These are phyloP conservation scores for Campylomormyrus numenius DNA, from an alignment of 2,113 vertebrate species.

Conservation along the genomic window DNA sequence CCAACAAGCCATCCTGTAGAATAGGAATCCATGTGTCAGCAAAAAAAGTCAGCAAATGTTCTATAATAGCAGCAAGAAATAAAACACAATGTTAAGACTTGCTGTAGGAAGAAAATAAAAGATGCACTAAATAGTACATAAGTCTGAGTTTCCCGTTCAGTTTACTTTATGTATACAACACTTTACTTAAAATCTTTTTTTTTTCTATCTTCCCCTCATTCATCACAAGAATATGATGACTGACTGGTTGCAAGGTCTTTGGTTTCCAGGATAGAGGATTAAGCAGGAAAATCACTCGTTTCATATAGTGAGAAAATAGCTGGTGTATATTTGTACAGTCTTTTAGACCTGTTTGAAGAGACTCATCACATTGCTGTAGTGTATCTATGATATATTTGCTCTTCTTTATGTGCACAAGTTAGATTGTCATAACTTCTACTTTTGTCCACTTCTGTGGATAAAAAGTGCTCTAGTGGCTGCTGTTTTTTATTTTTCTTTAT, in stretches of 20 bases:
- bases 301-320: slow-evolving; percentile 79
- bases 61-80: slow-evolving; percentile 37
- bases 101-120: slow-evolving; percentile 27
- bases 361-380: slow-evolving; percentile 76
- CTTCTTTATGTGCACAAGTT: slow-evolving; percentile 85
- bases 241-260: slow-evolving; percentile 58
- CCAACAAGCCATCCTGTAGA: slow-evolving; percentile 50
- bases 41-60: slow-evolving; percentile 30
- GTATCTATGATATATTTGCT: slow-evolving; percentile 78
- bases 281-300: slow-evolving; percentile 54
- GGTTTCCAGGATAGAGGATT: slow-evolving; percentile 38
- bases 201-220: slow-evolving; percentile 30
- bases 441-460: slow-evolving; percentile 85
- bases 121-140: slow-evolving; percentile 48
- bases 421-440: slow-evolving; percentile 84
- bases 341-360: slow-evolving; percentile 92
- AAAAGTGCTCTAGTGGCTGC: slow-evolving; percentile 81
- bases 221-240: slow-evolving; percentile 60
- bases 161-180: slow-evolving; percentile 46
- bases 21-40: slow-evolving; percentile 15
- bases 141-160: slow-evolving; percentile 48
- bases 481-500: slow-evolving; percentile 64
- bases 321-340: slow-evolving; percentile 99
- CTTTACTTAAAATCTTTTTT: slow-evolving; percentile 44
- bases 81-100: slow-evolving; percentile 7